Percentiles rank a stretch among this genome's conserved stretches.
These are phyloP conservation scores for Spisula subtruncata DNA, from an alignment of 2,888 invertebrate species.

Conservation along the genomic window DNA sequence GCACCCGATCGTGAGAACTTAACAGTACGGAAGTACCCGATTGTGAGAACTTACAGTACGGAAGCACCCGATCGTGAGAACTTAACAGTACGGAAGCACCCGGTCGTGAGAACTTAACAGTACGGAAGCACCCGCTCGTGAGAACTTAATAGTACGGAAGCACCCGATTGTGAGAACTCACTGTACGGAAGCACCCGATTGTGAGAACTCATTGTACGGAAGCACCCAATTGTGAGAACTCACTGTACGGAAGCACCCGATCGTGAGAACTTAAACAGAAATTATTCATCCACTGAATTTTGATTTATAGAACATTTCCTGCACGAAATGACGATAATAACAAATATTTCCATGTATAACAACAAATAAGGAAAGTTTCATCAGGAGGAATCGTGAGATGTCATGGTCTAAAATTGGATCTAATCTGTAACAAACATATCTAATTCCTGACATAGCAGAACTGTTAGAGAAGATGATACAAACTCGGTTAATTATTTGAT, in stretches of 20 bases:
- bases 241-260: not conserved
- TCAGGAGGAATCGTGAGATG: not conserved
- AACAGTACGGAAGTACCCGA: too few relatives aligned
- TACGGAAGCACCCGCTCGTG: too few relatives aligned
- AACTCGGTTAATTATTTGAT: not conserved
- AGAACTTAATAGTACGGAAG: too few relatives aligned
- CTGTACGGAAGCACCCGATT: too few relatives aligned
- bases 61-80: too few relatives aligned
- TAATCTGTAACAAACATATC: not conserved
- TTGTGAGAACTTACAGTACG: too few relatives aligned
- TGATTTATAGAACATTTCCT: not conserved
- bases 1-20: not conserved
- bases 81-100: too few relatives aligned
- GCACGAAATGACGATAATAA: not conserved
- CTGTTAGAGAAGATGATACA: not conserved
- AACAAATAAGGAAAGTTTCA: not conserved
- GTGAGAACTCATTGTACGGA: too few relatives aligned
- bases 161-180: too few relatives aligned
- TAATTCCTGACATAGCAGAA: not conserved
- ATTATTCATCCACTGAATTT: not conserved
- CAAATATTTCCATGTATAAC: not conserved
- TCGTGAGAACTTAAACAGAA: slow-evolving; percentile 13
- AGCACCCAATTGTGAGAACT: too few relatives aligned
- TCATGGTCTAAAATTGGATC: not conserved
- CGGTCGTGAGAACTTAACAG: too few relatives aligned